A percentile compares a stretch with the other conserved stretches of the same genome.
Evolutionary conservation across 2,888 invertebrate species (phyloP).

Genomic region (Mimumesa dahlbomi): DNA sequence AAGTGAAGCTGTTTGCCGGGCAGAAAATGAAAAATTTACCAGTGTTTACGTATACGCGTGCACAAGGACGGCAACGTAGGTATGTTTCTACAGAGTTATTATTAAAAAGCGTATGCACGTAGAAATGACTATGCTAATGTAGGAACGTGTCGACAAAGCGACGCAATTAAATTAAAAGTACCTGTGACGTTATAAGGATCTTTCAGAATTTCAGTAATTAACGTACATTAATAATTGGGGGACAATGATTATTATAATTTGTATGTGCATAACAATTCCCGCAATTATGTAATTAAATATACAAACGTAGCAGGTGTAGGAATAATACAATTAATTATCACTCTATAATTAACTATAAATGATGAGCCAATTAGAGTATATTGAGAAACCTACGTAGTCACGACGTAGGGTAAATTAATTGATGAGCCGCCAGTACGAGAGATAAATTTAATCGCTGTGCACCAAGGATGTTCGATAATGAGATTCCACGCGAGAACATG

Average conservation of each 20-base stretch:
- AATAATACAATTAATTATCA: neutral
- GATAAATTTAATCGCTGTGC: neutral
- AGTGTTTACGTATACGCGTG: no score
- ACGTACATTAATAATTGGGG: neutral
- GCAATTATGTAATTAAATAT: conserved; percentile 3
- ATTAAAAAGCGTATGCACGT: no score
- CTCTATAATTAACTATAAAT: neutral
- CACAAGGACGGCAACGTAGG: no score
- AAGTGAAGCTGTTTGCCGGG: no score
- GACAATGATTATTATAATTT: neutral
- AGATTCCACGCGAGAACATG: neutral
- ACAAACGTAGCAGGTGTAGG: neutral
- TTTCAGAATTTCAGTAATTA: neutral
- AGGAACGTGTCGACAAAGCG: no score
- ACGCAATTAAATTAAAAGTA: no score
- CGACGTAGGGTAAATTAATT: neutral
- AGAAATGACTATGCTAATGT: no score
- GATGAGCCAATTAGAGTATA: neutral
- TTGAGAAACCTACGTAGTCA: conserved; percentile 1
- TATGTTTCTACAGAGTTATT: no score
- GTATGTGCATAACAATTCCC: neutral
- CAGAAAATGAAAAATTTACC: no score
- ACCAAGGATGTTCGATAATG: neutral
- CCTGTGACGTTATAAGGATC: neutral
- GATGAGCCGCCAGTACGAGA: neutral